Conservation (phyloP, 2,797 vertebrate genomes). For the Lacerta bilineata region DNA sequence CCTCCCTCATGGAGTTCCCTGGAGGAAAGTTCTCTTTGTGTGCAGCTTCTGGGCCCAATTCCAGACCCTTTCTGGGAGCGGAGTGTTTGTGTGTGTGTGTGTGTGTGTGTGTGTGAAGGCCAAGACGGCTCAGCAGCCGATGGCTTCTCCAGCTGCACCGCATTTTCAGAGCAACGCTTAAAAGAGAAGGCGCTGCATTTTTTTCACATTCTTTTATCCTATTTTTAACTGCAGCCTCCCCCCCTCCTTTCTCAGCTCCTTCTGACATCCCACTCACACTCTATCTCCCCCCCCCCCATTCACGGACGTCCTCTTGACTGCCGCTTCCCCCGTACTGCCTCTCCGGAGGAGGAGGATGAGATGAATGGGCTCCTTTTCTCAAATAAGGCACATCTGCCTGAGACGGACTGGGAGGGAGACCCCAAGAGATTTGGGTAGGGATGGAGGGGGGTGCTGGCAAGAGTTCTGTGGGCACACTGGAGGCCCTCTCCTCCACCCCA, state of each 20-base stretch:
- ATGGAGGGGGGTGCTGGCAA: background rate
- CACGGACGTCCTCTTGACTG: slow-evolving; percentile 35
- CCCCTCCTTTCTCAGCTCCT: slow-evolving; percentile 78
- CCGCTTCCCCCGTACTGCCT: slow-evolving; percentile 71
- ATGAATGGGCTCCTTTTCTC: slow-evolving; percentile 79
- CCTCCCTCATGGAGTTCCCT: slow-evolving; percentile 49
- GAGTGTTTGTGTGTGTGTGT: slow-evolving; percentile 21
- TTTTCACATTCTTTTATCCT: slow-evolving; percentile 81
- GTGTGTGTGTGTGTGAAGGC: slow-evolving; percentile 64
- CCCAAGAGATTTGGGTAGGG: slow-evolving; percentile 24
- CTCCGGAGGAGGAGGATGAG: slow-evolving; percentile 42
- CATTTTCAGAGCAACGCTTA: slow-evolving; percentile 74
- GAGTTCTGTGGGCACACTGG: background rate
- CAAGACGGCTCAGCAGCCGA: slow-evolving; percentile 77
- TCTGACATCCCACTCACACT: slow-evolving; percentile 72
- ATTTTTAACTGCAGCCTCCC: slow-evolving; percentile 83
- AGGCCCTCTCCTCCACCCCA: slow-evolving; percentile 2
- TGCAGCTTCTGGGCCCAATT: slow-evolving; percentile 69
- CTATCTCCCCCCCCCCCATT: slow-evolving; percentile 66
- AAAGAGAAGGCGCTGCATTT: slow-evolving; percentile 67
- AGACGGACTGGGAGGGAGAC: slow-evolving; percentile 33
- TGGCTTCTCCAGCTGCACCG: slow-evolving; percentile 90
- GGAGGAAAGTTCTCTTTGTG: slow-evolving; percentile 62
- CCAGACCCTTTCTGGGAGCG: slow-evolving; percentile 68
- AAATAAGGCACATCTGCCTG: slow-evolving; percentile 75